phyloP scores from a whole-genome alignment of 2,888 invertebrate species.

The Drosophila yooni region DNA sequence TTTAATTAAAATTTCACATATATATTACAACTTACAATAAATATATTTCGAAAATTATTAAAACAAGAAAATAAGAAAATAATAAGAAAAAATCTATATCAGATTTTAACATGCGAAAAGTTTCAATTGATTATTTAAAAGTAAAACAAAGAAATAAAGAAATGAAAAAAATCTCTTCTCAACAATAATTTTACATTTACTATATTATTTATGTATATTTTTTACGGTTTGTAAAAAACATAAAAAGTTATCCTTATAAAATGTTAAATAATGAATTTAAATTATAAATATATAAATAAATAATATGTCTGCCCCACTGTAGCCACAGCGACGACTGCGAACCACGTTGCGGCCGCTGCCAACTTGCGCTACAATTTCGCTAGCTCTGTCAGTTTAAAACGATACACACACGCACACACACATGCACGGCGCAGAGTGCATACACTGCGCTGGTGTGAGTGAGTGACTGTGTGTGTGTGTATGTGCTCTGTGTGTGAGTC shows the following conservation, averaged over 20 bases:
- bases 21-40: not conserved
- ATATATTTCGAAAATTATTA: not conserved
- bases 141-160: not conserved
- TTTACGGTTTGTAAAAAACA: not conserved
- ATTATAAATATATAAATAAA: no score
- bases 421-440: slow-evolving; percentile 20
- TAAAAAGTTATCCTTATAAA: not conserved
- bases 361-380: slow-evolving; percentile 77
- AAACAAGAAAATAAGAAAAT: no score
- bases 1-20: no score
- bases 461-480: slow-evolving; percentile 17
- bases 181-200: not conserved
- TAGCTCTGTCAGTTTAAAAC: slow-evolving; percentile 67
- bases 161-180: not conserved
- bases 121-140: not conserved
- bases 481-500: slow-evolving; percentile 55
- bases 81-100: not conserved
- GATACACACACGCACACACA: slow-evolving; percentile 30
- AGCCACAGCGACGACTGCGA: slow-evolving; percentile 34
- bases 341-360: slow-evolving; percentile 61
- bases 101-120: not conserved
- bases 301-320: slow-evolving; percentile 54
- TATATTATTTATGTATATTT: not conserved
- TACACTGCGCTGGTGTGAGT: slow-evolving; percentile 8
- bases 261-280: not conserved